phyloP scores from a whole-genome alignment of 2,888 invertebrate species.

The Nemapogon koenigi region DNA sequence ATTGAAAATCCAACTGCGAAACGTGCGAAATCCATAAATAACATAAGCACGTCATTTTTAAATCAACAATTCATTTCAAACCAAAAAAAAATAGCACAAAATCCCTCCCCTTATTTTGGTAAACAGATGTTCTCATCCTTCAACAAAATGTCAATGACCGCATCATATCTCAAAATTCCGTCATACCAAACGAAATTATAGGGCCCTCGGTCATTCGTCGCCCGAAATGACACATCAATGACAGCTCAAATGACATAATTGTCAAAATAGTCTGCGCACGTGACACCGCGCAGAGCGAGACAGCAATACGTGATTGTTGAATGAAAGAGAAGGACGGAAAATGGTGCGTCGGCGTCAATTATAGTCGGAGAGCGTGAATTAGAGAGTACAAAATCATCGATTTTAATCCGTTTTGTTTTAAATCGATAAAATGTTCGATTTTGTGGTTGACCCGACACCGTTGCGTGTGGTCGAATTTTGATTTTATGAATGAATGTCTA shows the following conservation, averaged over 20 bases:
- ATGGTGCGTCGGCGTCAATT: slow-evolving; percentile 59
- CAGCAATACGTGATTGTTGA: slow-evolving; percentile 17
- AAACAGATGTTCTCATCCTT: slow-evolving; percentile 55
- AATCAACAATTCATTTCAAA: too few species aligned
- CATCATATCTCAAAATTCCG: slow-evolving; percentile 31
- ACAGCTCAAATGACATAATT: slow-evolving; percentile 63
- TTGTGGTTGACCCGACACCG: slow-evolving; percentile 33
- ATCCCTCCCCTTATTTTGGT: not conserved
- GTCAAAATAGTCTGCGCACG: slow-evolving; percentile 64
- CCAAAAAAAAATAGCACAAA: slow-evolving; percentile 1
- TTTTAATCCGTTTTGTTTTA: slow-evolving; percentile 61
- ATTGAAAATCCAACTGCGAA: too few species aligned
- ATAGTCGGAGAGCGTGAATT: slow-evolving; percentile 63
- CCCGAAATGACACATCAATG: slow-evolving; percentile 59
- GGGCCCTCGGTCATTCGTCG: slow-evolving; percentile 51
- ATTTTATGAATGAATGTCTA: slow-evolving; percentile 11
- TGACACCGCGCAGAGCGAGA: slow-evolving; percentile 46
- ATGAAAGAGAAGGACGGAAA: slow-evolving; percentile 25
- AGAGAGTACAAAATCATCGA: slow-evolving; percentile 49
- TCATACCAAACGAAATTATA: slow-evolving; percentile 57
- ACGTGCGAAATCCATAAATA: too few species aligned
- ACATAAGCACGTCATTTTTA: too few species aligned
- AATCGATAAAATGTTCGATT: slow-evolving; percentile 61
- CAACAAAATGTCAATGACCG: slow-evolving; percentile 47
- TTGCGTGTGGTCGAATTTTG: slow-evolving; percentile 55